Percentiles rank a stretch among this genome's conserved stretches.
Evolutionary conservation across 2,797 vertebrate genomes (phyloP).

Genomic region (Mycteria americana): DNA sequence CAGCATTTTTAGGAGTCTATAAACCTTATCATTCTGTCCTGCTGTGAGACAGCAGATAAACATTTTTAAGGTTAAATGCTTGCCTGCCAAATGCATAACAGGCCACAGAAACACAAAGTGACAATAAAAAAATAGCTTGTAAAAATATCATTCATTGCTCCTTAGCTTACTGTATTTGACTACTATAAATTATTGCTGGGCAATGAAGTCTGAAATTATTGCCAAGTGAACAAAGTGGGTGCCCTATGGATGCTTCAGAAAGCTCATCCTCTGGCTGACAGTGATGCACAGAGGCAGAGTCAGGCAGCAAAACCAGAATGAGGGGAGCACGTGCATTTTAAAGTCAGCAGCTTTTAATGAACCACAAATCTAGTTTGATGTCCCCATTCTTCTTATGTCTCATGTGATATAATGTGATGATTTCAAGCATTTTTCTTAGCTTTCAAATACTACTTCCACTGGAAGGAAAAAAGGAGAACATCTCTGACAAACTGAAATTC

Average conservation of each 20-base stretch:
- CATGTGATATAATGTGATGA: background rate
- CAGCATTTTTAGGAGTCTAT: background rate
- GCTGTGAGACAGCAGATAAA: background rate
- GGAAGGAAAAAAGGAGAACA: background rate
- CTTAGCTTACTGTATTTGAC: background rate
- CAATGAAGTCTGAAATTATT: background rate
- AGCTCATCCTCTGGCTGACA: background rate
- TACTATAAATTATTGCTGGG: background rate
- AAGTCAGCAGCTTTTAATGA: background rate
- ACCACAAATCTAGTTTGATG: background rate
- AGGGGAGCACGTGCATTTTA: background rate
- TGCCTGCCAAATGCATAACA: background rate
- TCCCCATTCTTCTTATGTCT: background rate
- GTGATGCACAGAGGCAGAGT: background rate
- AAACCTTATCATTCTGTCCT: background rate
- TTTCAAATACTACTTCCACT: background rate
- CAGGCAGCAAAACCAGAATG: background rate
- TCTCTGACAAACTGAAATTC: background rate
- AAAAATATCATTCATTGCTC: background rate
- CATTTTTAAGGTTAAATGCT: background rate
- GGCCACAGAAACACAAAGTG: background rate
- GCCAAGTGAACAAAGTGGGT: background rate
- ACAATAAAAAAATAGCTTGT: background rate
- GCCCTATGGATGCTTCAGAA: background rate
- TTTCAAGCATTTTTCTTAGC: background rate